Base-by-base conservation (phyloP, 1,140 invertebrate species). In the Rhynchophorus ferrugineus region DNA sequence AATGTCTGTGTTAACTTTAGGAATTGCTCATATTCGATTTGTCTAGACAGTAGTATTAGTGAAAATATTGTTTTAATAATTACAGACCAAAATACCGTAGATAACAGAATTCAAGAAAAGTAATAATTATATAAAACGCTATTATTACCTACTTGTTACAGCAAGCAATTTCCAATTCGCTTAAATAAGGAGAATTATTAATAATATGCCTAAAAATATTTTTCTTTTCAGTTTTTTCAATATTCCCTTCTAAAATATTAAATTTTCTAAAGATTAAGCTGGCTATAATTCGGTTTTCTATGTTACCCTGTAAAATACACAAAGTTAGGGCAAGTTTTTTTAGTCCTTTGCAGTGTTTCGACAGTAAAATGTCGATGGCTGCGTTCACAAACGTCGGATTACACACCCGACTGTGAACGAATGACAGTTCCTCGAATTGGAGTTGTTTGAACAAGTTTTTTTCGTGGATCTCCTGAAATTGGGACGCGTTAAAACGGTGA, bases 221-320 rank as follows among this genome's bases (percentile, higher is more conserved):
- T 46, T 54, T 44, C 38, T 54, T 54, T 33, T 54, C 51, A 21
- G 20, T 43, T 47, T 54, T 6, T 34, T 54, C 51, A 8, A 54
- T 16, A 42, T 41, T 54, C 18, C 16, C 51, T 22, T 54, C 51
- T 54, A 54, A 54, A 54, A 54, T 47, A 42, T 54, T 54, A 54
- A 54, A 54, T 39, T 54, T 54, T 47, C 51, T 54, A 24, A 38
- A 54, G 21, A 54, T 54, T 41, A 54, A 43, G 34, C 51, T 46
- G 22, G 39, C 47, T 39, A 54, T 54, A 33, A 54, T 20, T 9
- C 50, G 50, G 29, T 47, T 54, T 47, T 54, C 51, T 42, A 54
- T 47, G 51, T 54, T 54, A 54, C 51, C 51, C 51, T 54, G 51
- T 22, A 54, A 37, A 34, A 54, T 38, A 47, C 51, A 54, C 13